Percentiles rank a stretch among this genome's conserved stretches.
Evolutionary conservation across 2,797 vertebrate genomes (phyloP).

Genomic region (Oreonectes daqikongensis): DNA sequence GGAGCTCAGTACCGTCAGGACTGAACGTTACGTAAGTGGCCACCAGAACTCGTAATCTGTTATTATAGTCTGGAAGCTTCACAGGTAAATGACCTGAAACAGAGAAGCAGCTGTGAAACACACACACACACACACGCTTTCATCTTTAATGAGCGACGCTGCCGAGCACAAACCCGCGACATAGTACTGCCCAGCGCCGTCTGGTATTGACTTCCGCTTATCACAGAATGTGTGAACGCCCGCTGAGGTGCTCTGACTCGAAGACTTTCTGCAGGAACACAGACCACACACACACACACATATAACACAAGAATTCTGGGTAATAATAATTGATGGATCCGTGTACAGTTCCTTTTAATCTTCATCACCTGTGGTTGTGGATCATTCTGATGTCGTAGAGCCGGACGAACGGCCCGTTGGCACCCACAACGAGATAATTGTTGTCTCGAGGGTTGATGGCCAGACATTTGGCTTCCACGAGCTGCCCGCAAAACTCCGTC

Average conservation of each 20-base stretch:
- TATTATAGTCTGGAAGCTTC: slow-evolving; percentile 96
- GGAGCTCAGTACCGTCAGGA: slow-evolving; percentile 94
- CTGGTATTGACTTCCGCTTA: slow-evolving; percentile 90
- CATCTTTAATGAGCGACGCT: neutral
- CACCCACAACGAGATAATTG: slow-evolving; percentile 94
- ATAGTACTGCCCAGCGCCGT: slow-evolving; percentile 95
- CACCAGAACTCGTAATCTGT: slow-evolving; percentile 92
- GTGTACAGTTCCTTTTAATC: too few relatives aligned
- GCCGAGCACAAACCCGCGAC: slow-evolving; percentile 84
- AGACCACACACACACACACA: slow-evolving; percentile 26
- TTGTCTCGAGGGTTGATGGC: slow-evolving; percentile 96
- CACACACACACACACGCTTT: neutral
- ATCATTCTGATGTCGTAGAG: slow-evolving; percentile 99
- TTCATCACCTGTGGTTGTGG: slow-evolving; percentile 96
- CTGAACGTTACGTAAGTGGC: slow-evolving; percentile 98
- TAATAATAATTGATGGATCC: too few relatives aligned
- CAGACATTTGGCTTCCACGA: slow-evolving; percentile 97
- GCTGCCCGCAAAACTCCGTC: slow-evolving; percentile 95
- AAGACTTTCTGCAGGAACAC: slow-evolving; percentile 81
- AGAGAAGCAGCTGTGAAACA: neutral
- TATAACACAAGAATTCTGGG: neutral
- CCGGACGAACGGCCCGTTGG: slow-evolving; percentile 94
- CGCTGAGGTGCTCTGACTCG: slow-evolving; percentile 86
- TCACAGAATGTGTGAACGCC: slow-evolving; percentile 95
- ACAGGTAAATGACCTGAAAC: slow-evolving; percentile 90